Evolutionary conservation across 2,113 vertebrate genomes (phyloP).

Genomic region (Dicerorhinus sumatrensis): DNA sequence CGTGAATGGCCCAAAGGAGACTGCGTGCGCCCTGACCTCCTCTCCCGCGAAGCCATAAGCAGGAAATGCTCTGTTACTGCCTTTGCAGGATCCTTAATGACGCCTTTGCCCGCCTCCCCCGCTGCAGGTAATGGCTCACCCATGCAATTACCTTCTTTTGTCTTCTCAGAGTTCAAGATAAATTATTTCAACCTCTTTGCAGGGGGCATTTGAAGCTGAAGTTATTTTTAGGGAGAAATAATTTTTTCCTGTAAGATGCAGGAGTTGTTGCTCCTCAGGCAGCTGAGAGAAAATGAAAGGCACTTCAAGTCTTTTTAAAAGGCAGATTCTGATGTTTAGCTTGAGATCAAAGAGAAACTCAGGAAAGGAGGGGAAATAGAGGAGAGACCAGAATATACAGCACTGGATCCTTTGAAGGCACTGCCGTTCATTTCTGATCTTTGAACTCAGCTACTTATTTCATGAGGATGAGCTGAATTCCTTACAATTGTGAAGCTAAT

Average conservation of each 20-base stretch:
- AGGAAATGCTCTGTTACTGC: slow-evolving; percentile 68
- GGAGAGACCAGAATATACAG: slow-evolving; percentile 64
- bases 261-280: slow-evolving; percentile 86
- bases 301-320: slow-evolving; percentile 87
- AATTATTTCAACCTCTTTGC: slow-evolving; percentile 87
- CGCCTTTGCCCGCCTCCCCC: slow-evolving; percentile 44
- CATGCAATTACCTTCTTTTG: slow-evolving; percentile 88
- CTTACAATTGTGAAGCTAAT: slow-evolving; percentile 78
- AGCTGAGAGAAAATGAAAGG: slow-evolving; percentile 86
- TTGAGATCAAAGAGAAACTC: slow-evolving; percentile 86
- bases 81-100: slow-evolving; percentile 67
- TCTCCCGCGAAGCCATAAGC: slow-evolving; percentile 64
- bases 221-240: slow-evolving; percentile 88
- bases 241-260: slow-evolving; percentile 84
- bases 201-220: slow-evolving; percentile 85
- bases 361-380: slow-evolving; percentile 74
- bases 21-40: slow-evolving; percentile 11
- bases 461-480: slow-evolving; percentile 70
- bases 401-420: slow-evolving; percentile 81
- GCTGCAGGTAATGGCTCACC: slow-evolving; percentile 86
- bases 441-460: slow-evolving; percentile 84
- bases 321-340: slow-evolving; percentile 87
- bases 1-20: slow-evolving; percentile 42
- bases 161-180: slow-evolving; percentile 85
- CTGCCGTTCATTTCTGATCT: slow-evolving; percentile 82